A percentile compares a stretch with the other conserved stretches of the same genome.
These are phyloP conservation scores for Raja brachyura DNA, from an alignment of 2,113 vertebrate genomes.

Conservation along the genomic window DNA sequence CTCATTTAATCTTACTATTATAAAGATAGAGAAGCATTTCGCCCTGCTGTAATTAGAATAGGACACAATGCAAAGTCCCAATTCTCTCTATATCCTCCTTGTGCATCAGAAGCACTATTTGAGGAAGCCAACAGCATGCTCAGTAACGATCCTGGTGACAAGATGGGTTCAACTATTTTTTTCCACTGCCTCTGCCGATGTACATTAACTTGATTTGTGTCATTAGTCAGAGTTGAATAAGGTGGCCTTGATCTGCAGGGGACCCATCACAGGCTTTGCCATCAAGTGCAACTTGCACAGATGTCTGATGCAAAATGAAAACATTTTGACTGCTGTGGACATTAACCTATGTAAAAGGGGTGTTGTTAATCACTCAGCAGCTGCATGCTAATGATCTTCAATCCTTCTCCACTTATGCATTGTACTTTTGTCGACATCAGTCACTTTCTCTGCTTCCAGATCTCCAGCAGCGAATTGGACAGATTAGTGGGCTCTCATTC, in stretches of 20 bases:
- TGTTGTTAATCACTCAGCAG: neutral
- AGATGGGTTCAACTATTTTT: neutral
- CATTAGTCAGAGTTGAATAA: neutral
- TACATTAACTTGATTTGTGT: constrained; percentile 1
- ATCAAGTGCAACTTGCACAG: constrained; percentile 22
- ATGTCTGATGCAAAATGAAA: constrained; percentile 27
- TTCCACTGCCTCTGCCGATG: neutral
- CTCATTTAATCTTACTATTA: no score
- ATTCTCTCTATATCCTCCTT: neutral
- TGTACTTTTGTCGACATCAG: neutral
- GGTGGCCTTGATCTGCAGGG: neutral
- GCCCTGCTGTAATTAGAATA: neutral
- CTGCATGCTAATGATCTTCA: neutral
- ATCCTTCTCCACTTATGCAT: neutral
- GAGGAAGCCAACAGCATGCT: neutral
- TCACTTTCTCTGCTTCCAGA: neutral
- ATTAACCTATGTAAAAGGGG: constrained; percentile 2
- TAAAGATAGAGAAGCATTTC: no score
- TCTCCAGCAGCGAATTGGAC: neutral
- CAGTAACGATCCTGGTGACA: neutral
- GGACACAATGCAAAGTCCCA: neutral
- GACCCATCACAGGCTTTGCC: neutral
- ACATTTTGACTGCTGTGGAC: neutral
- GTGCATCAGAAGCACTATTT: neutral
- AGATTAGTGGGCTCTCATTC: no score